phyloP scores from a whole-genome alignment of 2,113 vertebrate species.

The Daubentonia madagascariensis region DNA sequence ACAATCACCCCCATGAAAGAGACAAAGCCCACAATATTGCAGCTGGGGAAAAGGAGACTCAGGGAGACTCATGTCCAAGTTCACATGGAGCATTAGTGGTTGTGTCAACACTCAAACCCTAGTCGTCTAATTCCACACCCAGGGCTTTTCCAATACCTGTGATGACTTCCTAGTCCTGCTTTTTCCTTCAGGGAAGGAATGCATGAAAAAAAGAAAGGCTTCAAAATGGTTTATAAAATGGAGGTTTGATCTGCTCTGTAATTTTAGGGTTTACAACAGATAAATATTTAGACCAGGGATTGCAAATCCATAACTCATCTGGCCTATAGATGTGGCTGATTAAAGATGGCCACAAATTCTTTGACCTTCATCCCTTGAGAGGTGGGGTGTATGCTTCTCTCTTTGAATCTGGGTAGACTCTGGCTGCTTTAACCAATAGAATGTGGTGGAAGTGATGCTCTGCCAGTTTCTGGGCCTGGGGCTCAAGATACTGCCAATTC shows the following conservation, averaged over 20 bases:
- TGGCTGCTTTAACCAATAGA: background rate
- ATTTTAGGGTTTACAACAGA: background rate
- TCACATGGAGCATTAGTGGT: background rate
- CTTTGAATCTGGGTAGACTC: background rate
- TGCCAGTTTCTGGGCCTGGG: background rate
- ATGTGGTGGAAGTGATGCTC: background rate
- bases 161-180: background rate
- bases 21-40: background rate
- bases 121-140: background rate
- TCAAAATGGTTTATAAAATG: background rate
- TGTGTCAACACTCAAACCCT: background rate
- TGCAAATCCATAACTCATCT: background rate
- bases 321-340: background rate
- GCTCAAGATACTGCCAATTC: background rate
- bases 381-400: background rate
- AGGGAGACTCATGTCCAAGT: background rate
- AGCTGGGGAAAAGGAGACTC: background rate
- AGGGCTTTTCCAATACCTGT: background rate
- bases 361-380: background rate
- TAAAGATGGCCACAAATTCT: background rate
- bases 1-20: background rate
- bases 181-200: background rate
- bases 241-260: background rate
- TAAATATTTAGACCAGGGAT: background rate
- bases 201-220: background rate